These are phyloP conservation scores for Crenuchus spilurus DNA, from an alignment of 2,797 vertebrate species.

Conservation along the genomic window DNA sequence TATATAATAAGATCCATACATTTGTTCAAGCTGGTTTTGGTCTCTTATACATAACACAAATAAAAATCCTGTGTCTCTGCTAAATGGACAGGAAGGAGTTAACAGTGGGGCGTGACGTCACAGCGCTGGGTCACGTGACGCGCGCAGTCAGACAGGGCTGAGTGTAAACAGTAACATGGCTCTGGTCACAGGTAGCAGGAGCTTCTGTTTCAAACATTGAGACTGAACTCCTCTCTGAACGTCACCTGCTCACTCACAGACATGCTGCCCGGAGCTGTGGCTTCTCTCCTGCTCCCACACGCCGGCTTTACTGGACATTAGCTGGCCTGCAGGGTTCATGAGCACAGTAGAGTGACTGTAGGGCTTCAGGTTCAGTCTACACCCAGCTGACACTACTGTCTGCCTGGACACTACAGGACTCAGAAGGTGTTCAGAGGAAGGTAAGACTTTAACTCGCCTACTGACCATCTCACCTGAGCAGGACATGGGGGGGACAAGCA, in stretches of 20 bases:
- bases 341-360: not conserved
- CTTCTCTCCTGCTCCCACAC: too few relatives aligned
- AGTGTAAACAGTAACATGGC: not conserved
- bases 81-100: not conserved
- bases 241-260: too few relatives aligned
- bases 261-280: too few relatives aligned
- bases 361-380: not conserved
- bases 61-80: too few relatives aligned
- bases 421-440: not conserved
- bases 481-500: too few relatives aligned
- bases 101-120: not conserved
- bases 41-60: too few relatives aligned
- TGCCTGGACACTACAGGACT: not conserved
- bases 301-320: not conserved
- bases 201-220: too few relatives aligned
- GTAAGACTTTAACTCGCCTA: conserved; percentile 34
- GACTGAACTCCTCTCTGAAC: too few relatives aligned
- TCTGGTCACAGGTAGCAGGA: too few relatives aligned
- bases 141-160: not conserved
- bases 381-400: too few relatives aligned
- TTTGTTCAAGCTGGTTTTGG: too few relatives aligned
- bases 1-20: not conserved
- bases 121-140: not conserved
- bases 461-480: not conserved
- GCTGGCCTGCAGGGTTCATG: not conserved